A percentile compares a stretch with the other conserved stretches of the same genome.
These are phyloP conservation scores for Gambusia holbrooki DNA, from an alignment of 2,113 vertebrate genomes.

Conservation along the genomic window DNA sequence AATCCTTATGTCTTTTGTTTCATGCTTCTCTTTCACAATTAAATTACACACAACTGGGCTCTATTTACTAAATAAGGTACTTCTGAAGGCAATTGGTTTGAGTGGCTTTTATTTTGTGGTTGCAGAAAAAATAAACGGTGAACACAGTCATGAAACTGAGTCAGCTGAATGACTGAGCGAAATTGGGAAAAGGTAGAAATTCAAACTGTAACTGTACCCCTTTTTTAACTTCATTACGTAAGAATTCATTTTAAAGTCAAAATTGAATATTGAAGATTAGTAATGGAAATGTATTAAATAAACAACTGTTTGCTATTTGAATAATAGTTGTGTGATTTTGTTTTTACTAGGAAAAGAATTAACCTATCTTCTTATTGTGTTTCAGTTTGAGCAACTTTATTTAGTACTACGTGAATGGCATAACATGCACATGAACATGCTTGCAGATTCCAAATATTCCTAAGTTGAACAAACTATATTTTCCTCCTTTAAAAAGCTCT, in stretches of 20 bases:
- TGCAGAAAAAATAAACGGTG: not conserved
- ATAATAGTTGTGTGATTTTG: not conserved
- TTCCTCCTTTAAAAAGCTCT: not conserved
- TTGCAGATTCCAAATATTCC: not conserved
- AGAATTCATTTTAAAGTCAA: not conserved
- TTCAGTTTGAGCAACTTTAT: not conserved
- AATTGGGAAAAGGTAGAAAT: not conserved
- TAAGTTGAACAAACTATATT: not conserved
- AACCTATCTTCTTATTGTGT: not conserved
- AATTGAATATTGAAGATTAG: not conserved
- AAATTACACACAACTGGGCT: not conserved
- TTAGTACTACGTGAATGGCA: not conserved
- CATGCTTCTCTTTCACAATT: not conserved
- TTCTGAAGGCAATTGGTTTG: not conserved
- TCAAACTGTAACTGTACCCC: not conserved
- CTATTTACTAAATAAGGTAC: not conserved
- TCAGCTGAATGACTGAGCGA: too few species aligned
- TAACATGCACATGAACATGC: not conserved
- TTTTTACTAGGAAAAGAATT: not conserved
- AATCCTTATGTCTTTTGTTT: not conserved
- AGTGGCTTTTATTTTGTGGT: not conserved
- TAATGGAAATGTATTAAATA: not conserved
- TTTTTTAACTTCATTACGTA: not conserved
- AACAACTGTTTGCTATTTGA: not conserved
- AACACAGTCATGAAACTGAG: not conserved